phyloP scores from a whole-genome alignment of 1,140 invertebrate genomes.

The Meloidogyne floridensis region DNA sequence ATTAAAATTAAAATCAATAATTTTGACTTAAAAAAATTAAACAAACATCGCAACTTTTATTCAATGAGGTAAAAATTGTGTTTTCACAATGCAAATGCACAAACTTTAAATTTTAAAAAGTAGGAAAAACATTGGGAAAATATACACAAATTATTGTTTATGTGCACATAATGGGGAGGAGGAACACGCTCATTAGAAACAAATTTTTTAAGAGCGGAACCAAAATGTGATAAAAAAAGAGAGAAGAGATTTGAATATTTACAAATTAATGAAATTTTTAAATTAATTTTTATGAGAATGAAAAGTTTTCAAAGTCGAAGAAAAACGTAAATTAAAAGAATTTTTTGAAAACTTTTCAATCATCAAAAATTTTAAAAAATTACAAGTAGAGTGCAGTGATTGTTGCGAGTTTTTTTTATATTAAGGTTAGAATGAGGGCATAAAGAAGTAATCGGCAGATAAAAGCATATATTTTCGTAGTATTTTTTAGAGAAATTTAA shows the following conservation, averaged over 20 bases:
- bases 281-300: constrained; percentile 2
- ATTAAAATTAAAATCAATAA: no score
- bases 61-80: no score
- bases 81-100: no score
- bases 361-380: no score
- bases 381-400: no score
- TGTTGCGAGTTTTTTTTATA: no score
- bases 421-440: no score
- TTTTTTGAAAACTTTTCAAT: background rate
- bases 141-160: background rate
- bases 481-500: no score
- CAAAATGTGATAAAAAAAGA: constrained; percentile 12
- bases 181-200: constrained; percentile 30
- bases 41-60: no score
- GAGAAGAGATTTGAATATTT: constrained; percentile 2
- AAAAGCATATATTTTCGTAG: no score
- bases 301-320: background rate
- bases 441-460: no score
- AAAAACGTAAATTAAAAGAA: background rate
- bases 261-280: background rate
- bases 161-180: background rate
- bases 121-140: background rate
- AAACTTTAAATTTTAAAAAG: background rate
- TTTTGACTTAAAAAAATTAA: no score
- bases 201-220: constrained; percentile 36